Percentiles rank a stretch among this genome's conserved stretches.
Evolutionary conservation across 2,888 invertebrate genomes (phyloP).

Genomic region (Hirtodrosophila histrioides): DNA sequence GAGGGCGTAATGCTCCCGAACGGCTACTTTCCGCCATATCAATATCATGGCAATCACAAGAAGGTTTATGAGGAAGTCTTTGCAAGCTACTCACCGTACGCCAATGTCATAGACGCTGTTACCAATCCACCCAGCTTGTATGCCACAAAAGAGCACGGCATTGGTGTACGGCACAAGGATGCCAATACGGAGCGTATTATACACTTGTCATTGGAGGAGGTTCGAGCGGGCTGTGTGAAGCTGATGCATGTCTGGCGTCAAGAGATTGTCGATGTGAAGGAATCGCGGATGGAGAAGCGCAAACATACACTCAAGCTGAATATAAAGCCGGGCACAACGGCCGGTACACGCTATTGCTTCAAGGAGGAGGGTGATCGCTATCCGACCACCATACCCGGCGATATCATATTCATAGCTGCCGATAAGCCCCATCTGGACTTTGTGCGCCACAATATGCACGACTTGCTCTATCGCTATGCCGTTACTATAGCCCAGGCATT

Average conservation of each 20-base stretch:
- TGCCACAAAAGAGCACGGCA: constrained; percentile 86
- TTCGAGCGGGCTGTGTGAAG: constrained; percentile 91
- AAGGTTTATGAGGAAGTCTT: constrained; percentile 92
- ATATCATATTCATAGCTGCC: constrained; percentile 90
- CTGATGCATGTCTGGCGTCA: constrained; percentile 92
- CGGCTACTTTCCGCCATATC: constrained; percentile 89
- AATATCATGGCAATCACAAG: constrained; percentile 92
- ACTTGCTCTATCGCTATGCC: constrained; percentile 87
- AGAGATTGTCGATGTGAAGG: constrained; percentile 88
- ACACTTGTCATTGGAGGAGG: constrained; percentile 87
- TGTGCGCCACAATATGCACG: constrained; percentile 87
- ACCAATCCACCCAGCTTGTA: constrained; percentile 88
- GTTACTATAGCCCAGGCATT: constrained; percentile 90
- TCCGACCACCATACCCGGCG: constrained; percentile 88
- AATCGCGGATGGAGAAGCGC: constrained; percentile 87
- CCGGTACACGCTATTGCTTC: constrained; percentile 90
- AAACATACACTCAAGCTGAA: constrained; percentile 91
- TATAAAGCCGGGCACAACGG: constrained; percentile 90
- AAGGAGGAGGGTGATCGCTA: constrained; percentile 92
- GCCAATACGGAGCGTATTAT: constrained; percentile 86
- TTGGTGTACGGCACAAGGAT: constrained; percentile 88
- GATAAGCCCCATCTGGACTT: constrained; percentile 89
- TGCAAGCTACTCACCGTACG: constrained; percentile 92
- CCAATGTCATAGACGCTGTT: constrained; percentile 89
- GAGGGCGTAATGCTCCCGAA: constrained; percentile 90